Percentiles rank a stretch among this genome's conserved stretches.
Conservation (phyloP, 2,797 vertebrate species). For the Pseudomugil gertrudae region DNA sequence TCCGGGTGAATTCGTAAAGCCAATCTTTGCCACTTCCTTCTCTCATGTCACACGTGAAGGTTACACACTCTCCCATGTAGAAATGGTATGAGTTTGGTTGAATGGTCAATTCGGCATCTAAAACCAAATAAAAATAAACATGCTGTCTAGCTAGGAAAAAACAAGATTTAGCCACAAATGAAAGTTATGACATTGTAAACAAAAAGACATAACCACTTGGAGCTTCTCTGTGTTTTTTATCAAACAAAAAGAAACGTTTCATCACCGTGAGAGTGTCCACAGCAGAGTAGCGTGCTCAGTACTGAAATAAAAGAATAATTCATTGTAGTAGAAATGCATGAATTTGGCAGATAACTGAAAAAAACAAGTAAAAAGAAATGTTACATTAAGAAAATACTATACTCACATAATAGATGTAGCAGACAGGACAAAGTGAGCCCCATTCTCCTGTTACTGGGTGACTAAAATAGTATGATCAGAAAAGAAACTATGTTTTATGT, state of each 20-base stretch:
- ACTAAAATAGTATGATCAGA: background rate
- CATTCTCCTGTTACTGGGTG: slow-evolving; percentile 15
- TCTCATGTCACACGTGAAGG: slow-evolving; percentile 25
- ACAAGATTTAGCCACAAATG: no score
- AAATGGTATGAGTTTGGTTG: background rate
- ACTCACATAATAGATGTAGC: slow-evolving; percentile 33
- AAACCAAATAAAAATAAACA: background rate
- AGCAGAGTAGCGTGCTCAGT: background rate
- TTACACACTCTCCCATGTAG: slow-evolving; percentile 30
- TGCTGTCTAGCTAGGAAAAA: no score
- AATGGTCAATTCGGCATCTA: slow-evolving; percentile 11
- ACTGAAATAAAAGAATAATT: background rate
- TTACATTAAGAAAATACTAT: background rate
- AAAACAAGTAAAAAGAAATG: no score
- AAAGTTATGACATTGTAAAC: no score
- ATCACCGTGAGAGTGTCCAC: slow-evolving; percentile 21
- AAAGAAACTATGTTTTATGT: background rate
- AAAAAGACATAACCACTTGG: no score
- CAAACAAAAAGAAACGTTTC: no score
- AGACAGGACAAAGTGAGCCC: background rate
- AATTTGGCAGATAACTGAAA: background rate
- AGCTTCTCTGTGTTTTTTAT: no score
- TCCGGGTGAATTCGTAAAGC: slow-evolving; percentile 9
- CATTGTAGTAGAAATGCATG: rapidly evolving
- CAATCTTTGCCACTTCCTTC: background rate